Evolutionary conservation across 2,888 invertebrate genomes (phyloP).

Genomic region (Brachyptera putata): DNA sequence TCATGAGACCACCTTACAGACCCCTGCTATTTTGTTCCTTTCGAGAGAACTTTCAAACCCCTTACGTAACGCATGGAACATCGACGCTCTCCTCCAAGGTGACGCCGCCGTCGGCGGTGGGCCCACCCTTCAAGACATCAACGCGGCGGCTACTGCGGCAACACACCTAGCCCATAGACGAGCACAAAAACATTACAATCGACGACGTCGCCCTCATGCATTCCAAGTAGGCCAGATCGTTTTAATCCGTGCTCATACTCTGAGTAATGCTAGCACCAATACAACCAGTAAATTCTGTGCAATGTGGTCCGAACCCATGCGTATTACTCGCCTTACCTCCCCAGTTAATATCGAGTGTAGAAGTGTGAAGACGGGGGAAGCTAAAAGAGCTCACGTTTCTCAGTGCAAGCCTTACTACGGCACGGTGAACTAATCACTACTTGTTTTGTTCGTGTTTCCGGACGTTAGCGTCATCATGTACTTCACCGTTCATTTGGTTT

Average conservation of each 20-base stretch:
- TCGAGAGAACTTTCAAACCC: not conserved
- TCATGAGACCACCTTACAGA: not conserved
- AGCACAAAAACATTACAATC: not conserved
- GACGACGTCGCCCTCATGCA: not conserved
- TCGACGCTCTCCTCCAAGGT: not conserved
- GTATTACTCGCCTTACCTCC: no score
- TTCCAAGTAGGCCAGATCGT: not conserved
- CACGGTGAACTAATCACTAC: no score
- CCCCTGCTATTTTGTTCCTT: not conserved
- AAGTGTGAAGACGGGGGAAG: no score
- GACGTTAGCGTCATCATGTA: no score
- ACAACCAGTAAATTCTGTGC: not conserved
- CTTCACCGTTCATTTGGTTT: no score
- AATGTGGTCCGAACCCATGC: no score
- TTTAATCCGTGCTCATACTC: not conserved
- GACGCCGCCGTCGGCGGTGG: not conserved
- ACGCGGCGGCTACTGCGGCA: not conserved
- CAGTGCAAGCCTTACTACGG: no score
- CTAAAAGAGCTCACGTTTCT: no score
- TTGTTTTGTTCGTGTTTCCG: no score
- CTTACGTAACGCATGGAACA: not conserved
- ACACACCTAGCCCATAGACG: not conserved
- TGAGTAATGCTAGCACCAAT: not conserved
- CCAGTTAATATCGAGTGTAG: no score
- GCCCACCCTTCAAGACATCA: not conserved